Evolutionary conservation across 2,797 vertebrate genomes (phyloP), one percentile per base, ranked within the genome.

Genomic region (Steatocranus sp.): DNA sequence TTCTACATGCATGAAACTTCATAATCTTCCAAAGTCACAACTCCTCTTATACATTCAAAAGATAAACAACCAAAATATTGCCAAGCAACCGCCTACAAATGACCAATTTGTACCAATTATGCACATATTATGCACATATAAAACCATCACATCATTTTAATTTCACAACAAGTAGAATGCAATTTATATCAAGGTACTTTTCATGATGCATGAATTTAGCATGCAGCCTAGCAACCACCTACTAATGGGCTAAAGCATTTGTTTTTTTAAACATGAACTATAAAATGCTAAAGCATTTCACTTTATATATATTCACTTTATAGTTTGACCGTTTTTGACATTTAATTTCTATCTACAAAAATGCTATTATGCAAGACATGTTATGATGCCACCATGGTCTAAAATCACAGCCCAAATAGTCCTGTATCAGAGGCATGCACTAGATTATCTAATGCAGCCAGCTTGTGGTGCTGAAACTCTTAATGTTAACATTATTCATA

Each of bases 401-500:
- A 41, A 68, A 68, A 25, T 41, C 32, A 63, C 32, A 63, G 63
- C 38, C 12, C 36, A 66, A 66, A 66, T 8, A 38, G 38, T 66
- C 11, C 34, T 66, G 34, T 38, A 66, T 20, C 11, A 66, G 34
- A 41, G 38, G 8, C 20, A 68, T 11, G 15, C 14, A 43, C 20
- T 27, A 43, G 14, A 78, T 70, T 36, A 66, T 76, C 68, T 79
- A 17, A 76, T 12, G 5, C 11, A 74, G 86, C 76, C 81, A 90
- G 63, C 75, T 81, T 92, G 87, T 78, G 82, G 77, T 80, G 83
- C 74, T 63, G 54, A 68, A 54, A 75, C 58, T 81, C 77, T 86
- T 76, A 90, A 90, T 87, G 81, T 85, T 87, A 83, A 86, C 85
- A 80, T 80, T 79, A 87, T 89, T 63, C 84, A 85, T 84, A 83